These are phyloP conservation scores for Poecilus cupreus DNA, from an alignment of 2,888 invertebrate species.

Conservation along the genomic window DNA sequence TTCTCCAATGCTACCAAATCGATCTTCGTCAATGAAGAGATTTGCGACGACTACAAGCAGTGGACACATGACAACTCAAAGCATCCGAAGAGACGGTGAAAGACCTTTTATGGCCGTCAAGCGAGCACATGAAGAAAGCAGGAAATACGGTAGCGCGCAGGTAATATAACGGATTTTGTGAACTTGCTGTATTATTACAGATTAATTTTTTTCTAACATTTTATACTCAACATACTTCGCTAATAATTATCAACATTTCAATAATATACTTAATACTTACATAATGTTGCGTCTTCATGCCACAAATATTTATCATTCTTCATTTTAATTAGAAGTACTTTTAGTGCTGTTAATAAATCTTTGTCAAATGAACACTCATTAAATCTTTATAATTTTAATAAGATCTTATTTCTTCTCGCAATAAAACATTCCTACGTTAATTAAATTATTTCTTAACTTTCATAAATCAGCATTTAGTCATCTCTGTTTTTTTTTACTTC, in stretches of 20 bases:
- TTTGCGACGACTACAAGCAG: conserved; percentile 68
- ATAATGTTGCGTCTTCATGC: too few species aligned
- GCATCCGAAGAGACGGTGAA: conserved; percentile 74
- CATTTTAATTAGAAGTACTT: background rate
- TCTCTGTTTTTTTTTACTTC: too few species aligned
- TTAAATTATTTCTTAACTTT: too few species aligned
- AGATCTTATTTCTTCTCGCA: too few species aligned
- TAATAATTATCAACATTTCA: too few species aligned
- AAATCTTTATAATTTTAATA: too few species aligned
- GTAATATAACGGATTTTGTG: conserved; percentile 63
- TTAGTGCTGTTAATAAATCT: background rate
- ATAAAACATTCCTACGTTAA: too few species aligned
- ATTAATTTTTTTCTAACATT: background rate
- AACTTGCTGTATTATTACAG: background rate
- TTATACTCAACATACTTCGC: background rate
- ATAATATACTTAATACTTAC: too few species aligned
- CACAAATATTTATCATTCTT: background rate
- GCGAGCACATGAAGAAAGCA: conserved; percentile 74
- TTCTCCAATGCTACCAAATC: conserved; percentile 73
- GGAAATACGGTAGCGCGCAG: conserved; percentile 67
- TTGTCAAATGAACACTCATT: conserved; percentile 41
- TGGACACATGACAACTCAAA: conserved; percentile 69
- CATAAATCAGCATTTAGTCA: too few species aligned
- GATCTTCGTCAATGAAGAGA: conserved; percentile 73
- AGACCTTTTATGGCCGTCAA: conserved; percentile 80